phyloP scores from a whole-genome alignment of 2,888 invertebrate genomes.

The Orgyia antiqua region DNA sequence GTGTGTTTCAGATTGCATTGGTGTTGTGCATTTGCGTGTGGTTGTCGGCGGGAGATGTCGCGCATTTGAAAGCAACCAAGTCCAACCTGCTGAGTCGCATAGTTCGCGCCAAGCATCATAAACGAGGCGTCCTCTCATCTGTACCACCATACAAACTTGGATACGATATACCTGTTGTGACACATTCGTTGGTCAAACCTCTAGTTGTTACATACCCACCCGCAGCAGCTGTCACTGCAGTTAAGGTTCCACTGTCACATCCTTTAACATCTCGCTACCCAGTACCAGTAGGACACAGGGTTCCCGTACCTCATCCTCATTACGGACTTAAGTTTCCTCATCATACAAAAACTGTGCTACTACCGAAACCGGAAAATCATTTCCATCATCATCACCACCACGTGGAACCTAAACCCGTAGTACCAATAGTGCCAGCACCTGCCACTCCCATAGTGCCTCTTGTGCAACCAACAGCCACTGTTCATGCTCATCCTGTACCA shows the following conservation, averaged over 20 bases:
- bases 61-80: slow-evolving; percentile 50
- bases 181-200: slow-evolving; percentile 68
- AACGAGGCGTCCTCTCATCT: slow-evolving; percentile 55
- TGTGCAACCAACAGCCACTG: slow-evolving; percentile 37
- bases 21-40: slow-evolving; percentile 53
- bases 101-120: slow-evolving; percentile 51
- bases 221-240: slow-evolving; percentile 59
- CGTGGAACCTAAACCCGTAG: slow-evolving; percentile 48
- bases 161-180: slow-evolving; percentile 65
- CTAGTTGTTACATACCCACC: slow-evolving; percentile 68
- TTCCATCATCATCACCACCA: slow-evolving; percentile 70
- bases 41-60: slow-evolving; percentile 43
- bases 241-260: slow-evolving; percentile 60
- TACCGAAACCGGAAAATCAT: slow-evolving; percentile 52
- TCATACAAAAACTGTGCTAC: slow-evolving; percentile 41
- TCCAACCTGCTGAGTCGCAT: slow-evolving; percentile 47
- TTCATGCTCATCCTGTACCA: slow-evolving; percentile 44
- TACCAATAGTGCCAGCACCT: slow-evolving; percentile 46
- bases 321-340: slow-evolving; percentile 59
- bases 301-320: slow-evolving; percentile 55
- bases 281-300: slow-evolving; percentile 52
- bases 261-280: slow-evolving; percentile 49
- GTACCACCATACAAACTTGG: slow-evolving; percentile 71
- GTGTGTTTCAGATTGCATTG: slow-evolving; percentile 60
- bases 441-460: slow-evolving; percentile 40